Evolutionary conservation across 2,888 invertebrate genomes (phyloP).

Genomic region (Latheticus oryzae): DNA sequence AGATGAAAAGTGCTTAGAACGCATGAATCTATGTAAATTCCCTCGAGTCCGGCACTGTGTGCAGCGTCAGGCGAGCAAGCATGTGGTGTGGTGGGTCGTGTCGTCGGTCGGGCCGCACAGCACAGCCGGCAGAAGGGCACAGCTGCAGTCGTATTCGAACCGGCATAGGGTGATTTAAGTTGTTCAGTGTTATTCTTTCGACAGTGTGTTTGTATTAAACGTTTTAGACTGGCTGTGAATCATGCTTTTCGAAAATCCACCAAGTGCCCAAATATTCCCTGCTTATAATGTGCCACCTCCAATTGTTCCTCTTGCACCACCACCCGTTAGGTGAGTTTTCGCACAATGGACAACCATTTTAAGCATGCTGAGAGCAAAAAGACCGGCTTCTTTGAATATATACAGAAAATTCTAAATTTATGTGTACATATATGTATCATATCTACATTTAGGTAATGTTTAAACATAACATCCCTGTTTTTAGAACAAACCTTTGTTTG

Average conservation of each 20-base stretch:
- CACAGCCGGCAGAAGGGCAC: constrained; percentile 52
- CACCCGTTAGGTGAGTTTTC: constrained; percentile 60
- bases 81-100: constrained; percentile 59
- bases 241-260: constrained; percentile 80
- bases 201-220: constrained; percentile 1
- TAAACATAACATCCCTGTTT: constrained; percentile 12
- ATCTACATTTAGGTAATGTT: constrained; percentile 1
- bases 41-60: constrained; percentile 18
- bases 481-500: constrained; percentile 17
- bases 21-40: no score
- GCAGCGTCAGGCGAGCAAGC: constrained; percentile 48
- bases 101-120: constrained; percentile 47
- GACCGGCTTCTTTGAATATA: constrained; percentile 7
- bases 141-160: constrained; percentile 55
- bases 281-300: constrained; percentile 81
- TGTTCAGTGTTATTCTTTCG: constrained; percentile 23
- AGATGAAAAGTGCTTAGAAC: no score
- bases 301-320: constrained; percentile 61
- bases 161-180: constrained; percentile 38
- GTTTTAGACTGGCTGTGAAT: constrained; percentile 32
- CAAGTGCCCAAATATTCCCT: constrained; percentile 73
- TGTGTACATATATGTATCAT: no score
- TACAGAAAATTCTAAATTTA: no score
- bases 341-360: no score
- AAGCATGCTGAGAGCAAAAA: no score